Conservation (phyloP, 2,888 invertebrate species). For the Cyaniris semiargus region DNA sequence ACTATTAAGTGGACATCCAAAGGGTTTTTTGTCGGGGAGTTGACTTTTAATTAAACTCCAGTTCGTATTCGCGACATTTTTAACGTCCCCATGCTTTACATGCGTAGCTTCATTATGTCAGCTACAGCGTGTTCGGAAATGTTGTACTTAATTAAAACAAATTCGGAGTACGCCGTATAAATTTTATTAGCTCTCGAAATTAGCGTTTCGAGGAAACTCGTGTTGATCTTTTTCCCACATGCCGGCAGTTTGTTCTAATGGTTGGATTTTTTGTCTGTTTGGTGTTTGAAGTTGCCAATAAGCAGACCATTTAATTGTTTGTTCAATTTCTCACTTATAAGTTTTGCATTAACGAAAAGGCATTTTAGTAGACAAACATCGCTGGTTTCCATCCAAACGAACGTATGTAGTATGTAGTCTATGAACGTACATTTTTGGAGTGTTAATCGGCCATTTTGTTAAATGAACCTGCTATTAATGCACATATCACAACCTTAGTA, state of each 20-base stretch:
- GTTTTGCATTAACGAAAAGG: too few species aligned
- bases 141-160: slow-evolving; percentile 32
- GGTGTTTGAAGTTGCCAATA: not conserved
- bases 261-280: slow-evolving; percentile 2
- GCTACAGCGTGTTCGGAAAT: slow-evolving; percentile 23
- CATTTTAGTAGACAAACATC: too few species aligned
- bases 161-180: slow-evolving; percentile 16
- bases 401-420: too few species aligned
- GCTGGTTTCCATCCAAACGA: too few species aligned
- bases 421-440: too few species aligned
- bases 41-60: slow-evolving; percentile 77
- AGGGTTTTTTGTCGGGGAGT: slow-evolving; percentile 67
- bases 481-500: too few species aligned
- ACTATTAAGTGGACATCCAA: slow-evolving; percentile 56
- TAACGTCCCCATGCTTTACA: slow-evolving; percentile 57
- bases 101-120: slow-evolving; percentile 36
- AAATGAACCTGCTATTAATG: too few species aligned
- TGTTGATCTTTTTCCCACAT: slow-evolving; percentile 15
- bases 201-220: slow-evolving; percentile 16
- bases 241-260: slow-evolving; percentile 10
- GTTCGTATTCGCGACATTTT: slow-evolving; percentile 69
- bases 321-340: not conserved
- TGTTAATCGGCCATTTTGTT: too few species aligned
- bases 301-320: not conserved
- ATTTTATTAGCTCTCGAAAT: slow-evolving; percentile 17